Percentiles rank a stretch among this genome's conserved stretches.
These are phyloP conservation scores for Coecobrya sp. DNA, from an alignment of 2,888 invertebrate genomes.

Conservation along the genomic window DNA sequence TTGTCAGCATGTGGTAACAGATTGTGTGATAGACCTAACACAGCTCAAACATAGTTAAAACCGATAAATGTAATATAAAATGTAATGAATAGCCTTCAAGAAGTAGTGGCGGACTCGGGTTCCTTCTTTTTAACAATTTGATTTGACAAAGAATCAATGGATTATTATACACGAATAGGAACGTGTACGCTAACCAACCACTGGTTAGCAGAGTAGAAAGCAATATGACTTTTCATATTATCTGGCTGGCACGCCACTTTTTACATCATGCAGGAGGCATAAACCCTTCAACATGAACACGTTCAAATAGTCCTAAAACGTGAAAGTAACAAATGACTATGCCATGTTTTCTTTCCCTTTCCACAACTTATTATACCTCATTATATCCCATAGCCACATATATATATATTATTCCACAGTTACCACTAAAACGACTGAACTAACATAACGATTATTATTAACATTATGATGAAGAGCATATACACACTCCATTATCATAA, in stretches of 20 bases:
- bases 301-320: conserved; percentile 58
- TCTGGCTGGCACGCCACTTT: conserved; percentile 63
- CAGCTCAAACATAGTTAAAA: conserved; percentile 77
- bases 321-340: conserved; percentile 77
- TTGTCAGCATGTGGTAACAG: conserved; percentile 84
- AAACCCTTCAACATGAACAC: conserved; percentile 74
- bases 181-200: too few relatives aligned
- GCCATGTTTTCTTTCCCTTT: conserved; percentile 66
- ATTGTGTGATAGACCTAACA: conserved; percentile 81
- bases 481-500: conserved; percentile 47
- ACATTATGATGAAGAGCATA: conserved; percentile 61
- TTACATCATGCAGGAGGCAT: conserved; percentile 67
- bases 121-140: conserved; percentile 28
- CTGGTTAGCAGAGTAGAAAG: conserved; percentile 35
- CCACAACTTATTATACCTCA: conserved; percentile 1
- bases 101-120: conserved; percentile 63
- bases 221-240: conserved; percentile 36
- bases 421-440: conserved; percentile 18
- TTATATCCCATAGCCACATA: not conserved
- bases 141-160: conserved; percentile 57
- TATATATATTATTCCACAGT: not conserved
- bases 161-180: conserved; percentile 2
- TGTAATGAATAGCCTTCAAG: conserved; percentile 77
- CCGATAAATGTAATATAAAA: conserved; percentile 81
- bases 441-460: conserved; percentile 58